Evolutionary conservation across 2,888 invertebrate genomes (phyloP).

Genomic region (Acholoe squamosa): DNA sequence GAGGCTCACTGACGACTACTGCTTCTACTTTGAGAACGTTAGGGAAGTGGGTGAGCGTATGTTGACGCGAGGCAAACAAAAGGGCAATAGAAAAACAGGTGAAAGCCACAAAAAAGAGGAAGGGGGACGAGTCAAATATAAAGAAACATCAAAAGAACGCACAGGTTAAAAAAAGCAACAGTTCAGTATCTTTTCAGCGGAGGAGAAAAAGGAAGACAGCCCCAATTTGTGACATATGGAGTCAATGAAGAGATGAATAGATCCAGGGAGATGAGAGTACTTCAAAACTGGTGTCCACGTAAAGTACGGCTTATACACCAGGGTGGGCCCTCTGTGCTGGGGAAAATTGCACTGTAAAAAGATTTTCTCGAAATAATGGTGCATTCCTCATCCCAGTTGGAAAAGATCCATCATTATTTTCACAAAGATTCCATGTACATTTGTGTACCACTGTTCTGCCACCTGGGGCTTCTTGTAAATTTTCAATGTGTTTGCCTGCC

Average conservation of each 20-base stretch:
- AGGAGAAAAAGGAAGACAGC: slow-evolving; percentile 6
- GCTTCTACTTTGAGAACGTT: background rate
- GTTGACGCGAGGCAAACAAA: background rate
- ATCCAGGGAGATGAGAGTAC: background rate
- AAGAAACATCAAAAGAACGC: background rate
- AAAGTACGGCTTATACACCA: no score
- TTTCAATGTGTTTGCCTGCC: no score
- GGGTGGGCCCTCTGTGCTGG: no score
- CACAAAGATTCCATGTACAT: no score
- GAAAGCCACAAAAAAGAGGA: background rate
- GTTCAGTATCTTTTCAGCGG: background rate
- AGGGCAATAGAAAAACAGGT: background rate
- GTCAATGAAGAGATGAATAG: slow-evolving; percentile 31
- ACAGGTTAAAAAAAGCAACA: background rate
- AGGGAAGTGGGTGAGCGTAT: slow-evolving; percentile 4
- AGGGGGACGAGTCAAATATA: background rate
- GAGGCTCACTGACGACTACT: no score
- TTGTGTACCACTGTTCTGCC: no score
- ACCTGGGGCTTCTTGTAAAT: no score
- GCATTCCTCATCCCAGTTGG: no score
- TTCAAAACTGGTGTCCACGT: no score
- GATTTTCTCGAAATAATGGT: no score
- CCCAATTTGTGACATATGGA: slow-evolving; percentile 48
- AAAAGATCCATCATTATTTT: no score
- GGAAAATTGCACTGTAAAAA: no score